These are phyloP conservation scores for Sceloporus tristichus DNA, from an alignment of 2,113 vertebrate species.

Conservation along the genomic window DNA sequence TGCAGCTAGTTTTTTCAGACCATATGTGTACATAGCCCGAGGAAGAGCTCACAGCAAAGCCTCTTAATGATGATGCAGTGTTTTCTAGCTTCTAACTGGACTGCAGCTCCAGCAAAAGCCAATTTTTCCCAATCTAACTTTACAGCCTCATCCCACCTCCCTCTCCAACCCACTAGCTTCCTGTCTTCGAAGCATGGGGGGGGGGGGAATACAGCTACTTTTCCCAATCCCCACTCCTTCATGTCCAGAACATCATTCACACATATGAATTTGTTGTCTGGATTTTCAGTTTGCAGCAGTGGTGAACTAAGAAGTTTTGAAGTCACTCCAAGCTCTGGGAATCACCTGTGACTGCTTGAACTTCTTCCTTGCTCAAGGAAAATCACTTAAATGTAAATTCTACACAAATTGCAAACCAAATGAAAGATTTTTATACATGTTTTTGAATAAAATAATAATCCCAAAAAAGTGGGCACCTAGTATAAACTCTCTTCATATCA, in stretches of 20 bases:
- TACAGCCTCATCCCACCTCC: neutral
- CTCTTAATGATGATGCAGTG: slow-evolving; percentile 17
- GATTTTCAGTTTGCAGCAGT: neutral
- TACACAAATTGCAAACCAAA: too few relatives aligned
- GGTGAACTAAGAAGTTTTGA: neutral
- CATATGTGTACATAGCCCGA: neutral
- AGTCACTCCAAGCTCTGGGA: neutral
- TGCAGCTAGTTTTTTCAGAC: slow-evolving; percentile 36
- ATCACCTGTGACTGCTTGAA: neutral
- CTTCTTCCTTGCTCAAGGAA: neutral
- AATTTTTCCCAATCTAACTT: neutral
- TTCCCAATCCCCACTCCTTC: neutral
- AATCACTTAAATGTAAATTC: neutral
- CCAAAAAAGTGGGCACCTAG: neutral
- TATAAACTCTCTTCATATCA: neutral
- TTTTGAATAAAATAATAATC: too few relatives aligned
- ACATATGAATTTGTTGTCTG: neutral
- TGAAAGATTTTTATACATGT: too few relatives aligned
- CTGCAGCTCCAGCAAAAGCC: too few relatives aligned
- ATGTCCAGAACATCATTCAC: slow-evolving; percentile 24
- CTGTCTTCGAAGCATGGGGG: neutral
- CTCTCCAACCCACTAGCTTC: neutral
- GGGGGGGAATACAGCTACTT: neutral
- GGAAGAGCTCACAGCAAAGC: neutral
- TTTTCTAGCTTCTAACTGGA: neutral